Conservation (phyloP, 1,140 invertebrate species). For the Anastatus disparis region DNA sequence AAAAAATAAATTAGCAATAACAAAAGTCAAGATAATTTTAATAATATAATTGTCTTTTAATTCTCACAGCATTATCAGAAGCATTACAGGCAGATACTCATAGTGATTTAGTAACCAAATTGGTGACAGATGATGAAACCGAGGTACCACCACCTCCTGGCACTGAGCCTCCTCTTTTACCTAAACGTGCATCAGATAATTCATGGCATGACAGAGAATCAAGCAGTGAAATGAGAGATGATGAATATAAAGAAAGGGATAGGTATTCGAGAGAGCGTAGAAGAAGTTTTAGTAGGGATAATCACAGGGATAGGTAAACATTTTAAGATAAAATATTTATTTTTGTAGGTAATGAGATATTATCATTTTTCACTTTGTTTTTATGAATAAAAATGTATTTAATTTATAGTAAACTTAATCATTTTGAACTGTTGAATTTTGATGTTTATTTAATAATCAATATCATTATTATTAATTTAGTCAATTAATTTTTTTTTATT, state of each 20-base stretch:
- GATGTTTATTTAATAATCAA: too few relatives aligned
- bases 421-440: too few relatives aligned
- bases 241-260: conserved; percentile 44
- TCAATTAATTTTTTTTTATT: neutral
- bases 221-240: conserved; percentile 32
- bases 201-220: conserved; percentile 27
- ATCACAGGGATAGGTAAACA: conserved; percentile 59
- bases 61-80: conserved; percentile 51
- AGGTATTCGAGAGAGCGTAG: conserved; percentile 59
- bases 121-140: conserved; percentile 56
- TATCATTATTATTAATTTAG: too few relatives aligned
- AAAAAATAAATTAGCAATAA: neutral
- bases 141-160: conserved; percentile 65
- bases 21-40: neutral
- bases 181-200: conserved; percentile 45
- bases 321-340: neutral
- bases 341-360: conserved; percentile 3
- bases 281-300: conserved; percentile 61
- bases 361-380: neutral
- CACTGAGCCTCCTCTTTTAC: conserved; percentile 63
- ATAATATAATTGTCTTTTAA: neutral
- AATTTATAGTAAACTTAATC: too few relatives aligned
- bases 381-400: neutral
- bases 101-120: conserved; percentile 52
- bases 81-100: conserved; percentile 51